These are phyloP conservation scores for Eumacrocentrus americanus DNA, from an alignment of 2,888 invertebrate genomes.

Conservation along the genomic window DNA sequence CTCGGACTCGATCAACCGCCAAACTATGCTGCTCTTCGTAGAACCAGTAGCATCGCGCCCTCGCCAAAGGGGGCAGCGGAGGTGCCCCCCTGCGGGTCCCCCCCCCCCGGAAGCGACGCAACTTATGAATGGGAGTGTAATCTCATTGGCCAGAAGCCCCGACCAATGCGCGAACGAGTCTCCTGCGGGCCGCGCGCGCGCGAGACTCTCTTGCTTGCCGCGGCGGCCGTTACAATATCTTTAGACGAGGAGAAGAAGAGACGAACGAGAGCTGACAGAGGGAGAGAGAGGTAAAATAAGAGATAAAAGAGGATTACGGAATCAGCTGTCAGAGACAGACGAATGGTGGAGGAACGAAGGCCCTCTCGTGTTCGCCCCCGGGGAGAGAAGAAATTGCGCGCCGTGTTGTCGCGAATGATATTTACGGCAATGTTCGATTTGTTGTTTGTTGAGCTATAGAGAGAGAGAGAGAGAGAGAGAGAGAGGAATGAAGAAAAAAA, in stretches of 20 bases:
- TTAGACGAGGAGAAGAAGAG: conserved; percentile 18
- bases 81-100: conserved; percentile 23
- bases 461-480: neutral
- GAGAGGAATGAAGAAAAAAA: neutral
- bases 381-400: conserved; percentile 18
- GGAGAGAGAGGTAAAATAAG: conserved; percentile 20
- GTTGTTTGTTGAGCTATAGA: neutral
- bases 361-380: conserved; percentile 21
- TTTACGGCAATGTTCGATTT: conserved; percentile 10
- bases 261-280: neutral
- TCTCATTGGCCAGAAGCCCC: conserved; percentile 44
- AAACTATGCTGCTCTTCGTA: too few relatives aligned
- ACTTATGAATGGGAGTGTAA: conserved; percentile 55
- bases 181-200: conserved; percentile 28
- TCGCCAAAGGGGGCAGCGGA: conserved; percentile 20
- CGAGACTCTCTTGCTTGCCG: neutral
- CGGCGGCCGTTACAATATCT: conserved; percentile 28
- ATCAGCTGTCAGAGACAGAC: conserved; percentile 36
- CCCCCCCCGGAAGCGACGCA: conserved; percentile 37
- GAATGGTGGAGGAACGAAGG: conserved; percentile 10
- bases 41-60: conserved; percentile 11
- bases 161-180: conserved; percentile 45
- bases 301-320: conserved; percentile 35
- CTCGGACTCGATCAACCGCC: too few relatives aligned
- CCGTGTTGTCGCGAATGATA: conserved; percentile 4